Evolutionary conservation across 2,113 vertebrate genomes (phyloP).

Genomic region (Bujurquina vittata): DNA sequence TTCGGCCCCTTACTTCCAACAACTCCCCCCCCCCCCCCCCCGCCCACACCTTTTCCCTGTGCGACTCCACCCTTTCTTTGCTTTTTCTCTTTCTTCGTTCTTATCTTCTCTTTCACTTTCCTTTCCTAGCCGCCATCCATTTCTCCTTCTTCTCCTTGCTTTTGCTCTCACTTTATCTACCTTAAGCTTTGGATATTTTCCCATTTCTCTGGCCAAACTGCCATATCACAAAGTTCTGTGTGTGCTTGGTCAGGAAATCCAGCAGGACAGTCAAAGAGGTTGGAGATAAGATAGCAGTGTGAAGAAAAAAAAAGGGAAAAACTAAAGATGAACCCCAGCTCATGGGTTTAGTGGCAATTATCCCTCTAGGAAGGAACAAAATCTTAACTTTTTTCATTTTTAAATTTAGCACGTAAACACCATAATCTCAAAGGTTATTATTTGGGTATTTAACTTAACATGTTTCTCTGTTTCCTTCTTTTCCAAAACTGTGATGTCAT

Average conservation of each 20-base stretch:
- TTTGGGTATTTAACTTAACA: not conserved
- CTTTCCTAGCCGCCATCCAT: not conserved
- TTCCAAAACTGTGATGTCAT: not conserved
- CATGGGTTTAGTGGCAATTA: not conserved
- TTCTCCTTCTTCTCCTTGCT: not conserved
- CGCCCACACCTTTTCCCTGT: not conserved
- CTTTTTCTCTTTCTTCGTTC: not conserved
- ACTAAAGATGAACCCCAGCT: constrained; percentile 7
- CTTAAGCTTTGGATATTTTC: constrained; percentile 27
- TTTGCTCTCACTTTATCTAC: constrained; percentile 15
- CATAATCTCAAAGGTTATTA: not conserved
- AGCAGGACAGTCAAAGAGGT: constrained; percentile 30
- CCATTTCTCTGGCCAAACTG: constrained; percentile 25
- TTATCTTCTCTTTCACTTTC: not conserved
- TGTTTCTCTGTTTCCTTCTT: constrained; percentile 3
- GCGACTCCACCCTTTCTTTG: not conserved
- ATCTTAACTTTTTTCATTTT: not conserved
- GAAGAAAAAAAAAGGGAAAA: not conserved
- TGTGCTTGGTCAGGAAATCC: constrained; percentile 39
- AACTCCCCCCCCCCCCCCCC: not conserved
- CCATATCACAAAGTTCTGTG: constrained; percentile 23
- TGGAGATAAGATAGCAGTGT: constrained; percentile 44
- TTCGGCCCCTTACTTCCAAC: no score
- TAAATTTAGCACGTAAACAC: constrained; percentile 6
- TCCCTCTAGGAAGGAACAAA: not conserved